These are phyloP conservation scores for Sinocyclocheilus maitianheensis DNA, from an alignment of 2,113 vertebrate genomes.

Conservation along the genomic window DNA sequence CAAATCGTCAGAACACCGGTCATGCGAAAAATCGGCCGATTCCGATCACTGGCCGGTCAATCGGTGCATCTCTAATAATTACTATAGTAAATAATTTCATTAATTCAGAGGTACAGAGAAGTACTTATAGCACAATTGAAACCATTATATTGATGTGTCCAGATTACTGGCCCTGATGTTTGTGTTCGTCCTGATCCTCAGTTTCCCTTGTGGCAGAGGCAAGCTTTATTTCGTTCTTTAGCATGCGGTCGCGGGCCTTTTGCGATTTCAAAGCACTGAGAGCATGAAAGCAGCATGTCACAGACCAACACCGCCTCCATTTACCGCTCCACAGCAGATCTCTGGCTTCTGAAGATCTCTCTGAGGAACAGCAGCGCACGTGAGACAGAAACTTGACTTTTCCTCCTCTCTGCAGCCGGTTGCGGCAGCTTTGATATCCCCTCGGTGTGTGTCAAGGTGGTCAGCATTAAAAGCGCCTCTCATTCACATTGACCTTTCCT, in stretches of 20 bases:
- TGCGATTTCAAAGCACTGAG: not conserved
- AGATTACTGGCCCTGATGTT: too few relatives aligned
- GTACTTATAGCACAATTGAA: not conserved
- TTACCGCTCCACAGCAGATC: not conserved
- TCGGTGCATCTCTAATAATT: too few relatives aligned
- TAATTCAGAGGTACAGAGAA: not conserved
- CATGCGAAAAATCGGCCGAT: too few relatives aligned
- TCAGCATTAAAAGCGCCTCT: constrained; percentile 33
- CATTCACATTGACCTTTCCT: constrained; percentile 60
- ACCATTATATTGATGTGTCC: not conserved
- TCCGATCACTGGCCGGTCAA: too few relatives aligned
- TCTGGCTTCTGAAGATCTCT: constrained; percentile 35
- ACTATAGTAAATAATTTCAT: too few relatives aligned
- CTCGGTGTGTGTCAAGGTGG: constrained; percentile 31
- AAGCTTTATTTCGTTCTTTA: not conserved
- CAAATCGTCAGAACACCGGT: too few relatives aligned
- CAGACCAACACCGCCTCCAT: not conserved
- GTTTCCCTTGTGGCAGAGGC: not conserved
- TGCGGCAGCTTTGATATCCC: constrained; percentile 51
- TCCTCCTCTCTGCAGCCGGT: constrained; percentile 35
- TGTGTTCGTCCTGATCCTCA: too few relatives aligned
- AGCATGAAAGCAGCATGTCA: not conserved
- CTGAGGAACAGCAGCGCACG: not conserved
- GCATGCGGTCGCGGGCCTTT: not conserved
- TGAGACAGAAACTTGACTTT: constrained; percentile 26